Conservation (phyloP, 1,140 invertebrate genomes). For the Pogonognathellus flavescens region DNA sequence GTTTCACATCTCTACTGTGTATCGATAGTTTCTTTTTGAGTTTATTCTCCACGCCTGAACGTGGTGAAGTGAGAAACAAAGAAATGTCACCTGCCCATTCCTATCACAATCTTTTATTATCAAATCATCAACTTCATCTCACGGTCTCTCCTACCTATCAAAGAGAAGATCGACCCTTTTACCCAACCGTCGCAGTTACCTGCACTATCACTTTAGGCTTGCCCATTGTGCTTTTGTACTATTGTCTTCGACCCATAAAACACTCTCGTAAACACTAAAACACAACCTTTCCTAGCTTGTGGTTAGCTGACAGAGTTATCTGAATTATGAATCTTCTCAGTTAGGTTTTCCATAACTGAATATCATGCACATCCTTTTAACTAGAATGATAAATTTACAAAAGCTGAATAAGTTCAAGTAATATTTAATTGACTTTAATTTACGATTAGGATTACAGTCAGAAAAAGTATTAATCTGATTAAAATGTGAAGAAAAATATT, state of each 20-base stretch:
- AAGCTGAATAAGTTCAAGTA: too few species aligned
- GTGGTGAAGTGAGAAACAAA: slow-evolving; percentile 32
- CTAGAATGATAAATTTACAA: not conserved
- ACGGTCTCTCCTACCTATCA: not conserved
- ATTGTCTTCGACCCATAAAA: too few species aligned
- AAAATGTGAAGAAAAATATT: too few species aligned
- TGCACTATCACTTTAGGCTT: too few species aligned
- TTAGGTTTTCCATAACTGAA: not conserved
- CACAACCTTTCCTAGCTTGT: too few species aligned
- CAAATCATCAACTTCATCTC: not conserved
- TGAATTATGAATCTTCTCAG: not conserved
- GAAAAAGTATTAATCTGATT: too few species aligned
- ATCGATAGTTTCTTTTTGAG: not conserved
- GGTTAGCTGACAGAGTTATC: too few species aligned
- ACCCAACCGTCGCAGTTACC: not conserved
- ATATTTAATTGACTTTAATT: too few species aligned
- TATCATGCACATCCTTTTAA: not conserved
- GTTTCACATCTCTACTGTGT: not conserved
- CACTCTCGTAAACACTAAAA: too few species aligned
- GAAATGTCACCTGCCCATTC: slow-evolving; percentile 27
- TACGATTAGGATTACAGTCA: too few species aligned
- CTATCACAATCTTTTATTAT: not conserved
- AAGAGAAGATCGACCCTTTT: not conserved
- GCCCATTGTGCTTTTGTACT: too few species aligned
- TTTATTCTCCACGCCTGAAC: slow-evolving; percentile 5